These are phyloP conservation scores for Cartodere bifasciata DNA, from an alignment of 2,888 invertebrate species.

Conservation along the genomic window DNA sequence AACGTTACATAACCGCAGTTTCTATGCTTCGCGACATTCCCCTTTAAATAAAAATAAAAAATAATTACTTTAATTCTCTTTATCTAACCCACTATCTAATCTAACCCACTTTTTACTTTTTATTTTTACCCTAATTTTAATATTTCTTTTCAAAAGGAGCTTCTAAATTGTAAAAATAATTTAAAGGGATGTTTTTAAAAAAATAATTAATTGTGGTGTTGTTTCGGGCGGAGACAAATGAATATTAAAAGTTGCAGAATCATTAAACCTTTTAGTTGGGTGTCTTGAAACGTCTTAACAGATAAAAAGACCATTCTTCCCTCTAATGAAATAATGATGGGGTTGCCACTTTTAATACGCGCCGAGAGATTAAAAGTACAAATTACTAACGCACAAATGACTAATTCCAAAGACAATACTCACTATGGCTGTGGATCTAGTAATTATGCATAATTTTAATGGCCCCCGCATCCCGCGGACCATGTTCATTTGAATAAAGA, in stretches of 20 bases:
- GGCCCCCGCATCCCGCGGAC: conserved; percentile 27
- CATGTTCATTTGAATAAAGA: conserved; percentile 35
- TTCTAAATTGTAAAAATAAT: too few species aligned
- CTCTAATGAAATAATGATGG: conserved; percentile 12
- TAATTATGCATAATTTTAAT: conserved; percentile 38
- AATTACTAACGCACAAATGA: conserved; percentile 37
- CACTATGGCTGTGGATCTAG: conserved; percentile 29
- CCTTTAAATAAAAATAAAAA: too few species aligned
- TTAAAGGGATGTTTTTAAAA: too few species aligned
- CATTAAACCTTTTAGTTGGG: conserved; percentile 9
- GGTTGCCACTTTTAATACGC: too few species aligned
- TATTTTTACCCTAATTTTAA: too few species aligned
- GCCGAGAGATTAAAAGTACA: conserved; percentile 22
- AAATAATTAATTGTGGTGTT: too few species aligned
- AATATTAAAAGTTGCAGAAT: conserved; percentile 8
- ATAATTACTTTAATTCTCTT: too few species aligned
- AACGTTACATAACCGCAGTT: too few species aligned
- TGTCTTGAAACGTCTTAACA: conserved; percentile 6
- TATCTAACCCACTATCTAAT: too few species aligned
- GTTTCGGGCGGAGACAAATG: conserved; percentile 7
- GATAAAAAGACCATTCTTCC: conserved; percentile 6
- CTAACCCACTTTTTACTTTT: too few species aligned
- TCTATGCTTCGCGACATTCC: too few species aligned
- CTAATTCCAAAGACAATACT: conserved; percentile 34
- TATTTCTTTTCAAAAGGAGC: too few species aligned